Conservation (phyloP, 2,797 vertebrate genomes). For the Chiloscyllium punctatum region DNA sequence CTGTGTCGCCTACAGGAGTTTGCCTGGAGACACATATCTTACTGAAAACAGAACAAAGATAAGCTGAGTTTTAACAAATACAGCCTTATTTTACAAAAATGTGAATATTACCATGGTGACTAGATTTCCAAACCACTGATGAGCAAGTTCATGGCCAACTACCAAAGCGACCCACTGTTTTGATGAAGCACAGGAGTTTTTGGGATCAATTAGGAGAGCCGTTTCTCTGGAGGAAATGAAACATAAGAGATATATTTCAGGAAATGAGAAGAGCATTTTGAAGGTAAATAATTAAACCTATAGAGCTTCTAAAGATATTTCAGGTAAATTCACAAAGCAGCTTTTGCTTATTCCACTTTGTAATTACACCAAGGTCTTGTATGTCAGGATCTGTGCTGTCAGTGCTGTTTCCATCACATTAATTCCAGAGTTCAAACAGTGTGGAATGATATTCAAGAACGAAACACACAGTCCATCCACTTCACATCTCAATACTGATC, state of each 20-base stretch:
- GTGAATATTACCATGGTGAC: conserved; percentile 89
- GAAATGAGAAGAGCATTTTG: background rate
- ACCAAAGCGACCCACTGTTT: conserved; percentile 97
- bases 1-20: background rate
- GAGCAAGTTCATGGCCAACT: conserved; percentile 93
- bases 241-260: background rate
- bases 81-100: conserved; percentile 39
- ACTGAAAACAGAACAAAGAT: background rate
- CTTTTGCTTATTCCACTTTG: background rate
- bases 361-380: background rate
- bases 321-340: background rate
- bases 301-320: background rate
- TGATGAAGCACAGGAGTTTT: conserved; percentile 95
- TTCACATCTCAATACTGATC: background rate
- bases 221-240: conserved; percentile 73
- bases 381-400: background rate
- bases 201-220: conserved; percentile 91
- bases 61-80: conserved; percentile 30
- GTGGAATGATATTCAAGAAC: background rate
- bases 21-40: background rate
- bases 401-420: background rate
- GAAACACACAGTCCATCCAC: background rate
- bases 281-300: background rate
- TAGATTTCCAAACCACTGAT: conserved; percentile 99
- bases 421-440: background rate